Evolutionary conservation across 2,113 vertebrate genomes (phyloP).

Genomic region (Romanogobio albipinnatus): DNA sequence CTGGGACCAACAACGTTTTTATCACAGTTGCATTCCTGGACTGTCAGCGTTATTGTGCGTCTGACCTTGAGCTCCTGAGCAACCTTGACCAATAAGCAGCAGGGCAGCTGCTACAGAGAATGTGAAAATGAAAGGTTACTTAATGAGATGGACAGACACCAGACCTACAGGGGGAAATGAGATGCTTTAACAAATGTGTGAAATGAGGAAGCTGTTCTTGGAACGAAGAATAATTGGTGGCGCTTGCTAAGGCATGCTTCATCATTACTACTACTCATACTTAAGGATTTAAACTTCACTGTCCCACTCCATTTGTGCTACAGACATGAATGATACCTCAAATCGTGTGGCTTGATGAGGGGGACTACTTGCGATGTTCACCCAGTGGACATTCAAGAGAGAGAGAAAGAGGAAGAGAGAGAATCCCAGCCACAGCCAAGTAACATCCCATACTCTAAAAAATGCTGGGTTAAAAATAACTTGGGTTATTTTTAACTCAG

Average conservation of each 20-base stretch:
- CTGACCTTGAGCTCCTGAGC: constrained; percentile 46
- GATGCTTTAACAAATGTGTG: constrained; percentile 8
- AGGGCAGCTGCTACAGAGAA: background rate
- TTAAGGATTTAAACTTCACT: background rate
- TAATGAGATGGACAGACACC: constrained; percentile 10
- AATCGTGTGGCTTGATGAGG: background rate
- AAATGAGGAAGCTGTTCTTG: constrained; percentile 14
- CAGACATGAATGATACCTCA: background rate
- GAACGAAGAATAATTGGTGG: constrained; percentile 8
- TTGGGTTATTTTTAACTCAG: too few relatives aligned
- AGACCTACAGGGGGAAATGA: background rate
- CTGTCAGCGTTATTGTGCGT: constrained; percentile 35
- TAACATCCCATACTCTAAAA: too few relatives aligned
- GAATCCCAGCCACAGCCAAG: too few relatives aligned
- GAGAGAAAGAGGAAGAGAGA: too few relatives aligned
- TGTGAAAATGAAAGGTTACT: background rate
- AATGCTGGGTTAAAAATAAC: too few relatives aligned
- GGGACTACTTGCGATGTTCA: background rate
- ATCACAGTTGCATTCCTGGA: constrained; percentile 35
- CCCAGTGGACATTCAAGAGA: background rate
- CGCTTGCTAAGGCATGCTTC: background rate
- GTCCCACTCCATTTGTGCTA: background rate
- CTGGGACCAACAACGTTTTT: constrained; percentile 50
- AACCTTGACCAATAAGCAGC: constrained; percentile 45
- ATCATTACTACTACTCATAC: background rate